phyloP scores from a whole-genome alignment of 2,113 vertebrate genomes.

The Platysteira castanea region DNA sequence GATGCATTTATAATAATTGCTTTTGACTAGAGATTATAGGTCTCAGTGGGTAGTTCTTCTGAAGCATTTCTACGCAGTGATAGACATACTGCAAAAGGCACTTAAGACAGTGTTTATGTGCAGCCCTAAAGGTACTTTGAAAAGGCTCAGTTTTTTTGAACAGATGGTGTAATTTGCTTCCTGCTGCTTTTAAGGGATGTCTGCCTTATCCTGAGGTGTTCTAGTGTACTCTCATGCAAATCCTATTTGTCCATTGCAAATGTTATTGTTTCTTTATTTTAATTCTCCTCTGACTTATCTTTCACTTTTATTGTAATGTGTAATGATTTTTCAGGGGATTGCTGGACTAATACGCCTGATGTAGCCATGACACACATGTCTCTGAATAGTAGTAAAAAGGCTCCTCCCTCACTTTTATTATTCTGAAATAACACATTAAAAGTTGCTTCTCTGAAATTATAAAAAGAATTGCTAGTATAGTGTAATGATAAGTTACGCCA shows the following conservation, averaged over 20 bases:
- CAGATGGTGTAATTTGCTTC: slow-evolving; percentile 7
- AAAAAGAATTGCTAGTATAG: background rate
- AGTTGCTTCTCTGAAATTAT: background rate
- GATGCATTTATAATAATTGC: background rate
- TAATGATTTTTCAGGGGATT: slow-evolving; percentile 1
- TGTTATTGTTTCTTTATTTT: background rate
- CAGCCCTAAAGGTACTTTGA: background rate
- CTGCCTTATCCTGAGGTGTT: background rate
- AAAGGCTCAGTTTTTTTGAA: background rate
- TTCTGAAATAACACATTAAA: background rate
- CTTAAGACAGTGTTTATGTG: background rate
- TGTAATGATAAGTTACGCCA: background rate
- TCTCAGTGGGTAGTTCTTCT: background rate
- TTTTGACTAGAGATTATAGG: background rate
- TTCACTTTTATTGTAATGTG: background rate
- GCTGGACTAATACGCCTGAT: background rate
- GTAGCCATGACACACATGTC: background rate
- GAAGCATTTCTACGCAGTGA: background rate
- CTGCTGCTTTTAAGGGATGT: background rate
- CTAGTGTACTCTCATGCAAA: background rate
- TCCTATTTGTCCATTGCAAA: background rate
- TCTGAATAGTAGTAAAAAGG: background rate
- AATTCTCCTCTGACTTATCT: background rate
- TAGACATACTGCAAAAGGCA: background rate
- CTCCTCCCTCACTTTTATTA: background rate